Evolutionary conservation across 2,888 invertebrate species (phyloP), one percentile per base, ranked within the genome.

Genomic region (Pasiphila rectangulata): DNA sequence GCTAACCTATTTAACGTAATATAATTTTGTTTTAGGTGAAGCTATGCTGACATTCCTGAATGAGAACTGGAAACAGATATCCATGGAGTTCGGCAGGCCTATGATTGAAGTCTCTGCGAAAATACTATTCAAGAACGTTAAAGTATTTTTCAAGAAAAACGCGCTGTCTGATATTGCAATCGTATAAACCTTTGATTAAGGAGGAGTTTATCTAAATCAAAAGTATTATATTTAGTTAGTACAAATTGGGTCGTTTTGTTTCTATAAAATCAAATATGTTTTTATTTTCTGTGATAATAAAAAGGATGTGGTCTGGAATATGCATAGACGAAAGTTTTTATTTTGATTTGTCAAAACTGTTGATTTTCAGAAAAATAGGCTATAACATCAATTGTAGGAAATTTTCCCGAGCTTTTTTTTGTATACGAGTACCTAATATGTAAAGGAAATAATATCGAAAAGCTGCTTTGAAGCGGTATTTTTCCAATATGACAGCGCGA

Each of bases 41-140:
- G 37, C 75, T 0, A 75, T 81, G 72, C 54, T 76, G 5, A 53
- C 21, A 0, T 81, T 84, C 53, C 47, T 85, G 21, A 86, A 85
- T 41, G 71, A 78, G 0, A 85, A 85, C 38, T 85, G 83, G 83
- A 72, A 79, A 24, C 65, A 75, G 40, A 62, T 86, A 1, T 67
- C 76, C 0, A 1, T 23, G 0, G 82, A 85, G 46, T 86, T 85
- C 16, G 86, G 84, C 17, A 64, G 51, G 30, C 86, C 86, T 0
- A 48, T 85, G 15, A 53, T 84, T 46, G 71, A 79, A 0, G 60
- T 50, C 0, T 64, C 72, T 0, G 67, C 75, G 0, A 75, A 72
- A 30, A 72, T 59, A 12, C 27, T 80, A 0, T 81, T 62, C 39
- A 71, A 74, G 24, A 77, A 72, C n/a, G 29, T 82, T 0, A 57